phyloP scores from a whole-genome alignment of 2,888 invertebrate genomes.

The Brenthis hecate region DNA sequence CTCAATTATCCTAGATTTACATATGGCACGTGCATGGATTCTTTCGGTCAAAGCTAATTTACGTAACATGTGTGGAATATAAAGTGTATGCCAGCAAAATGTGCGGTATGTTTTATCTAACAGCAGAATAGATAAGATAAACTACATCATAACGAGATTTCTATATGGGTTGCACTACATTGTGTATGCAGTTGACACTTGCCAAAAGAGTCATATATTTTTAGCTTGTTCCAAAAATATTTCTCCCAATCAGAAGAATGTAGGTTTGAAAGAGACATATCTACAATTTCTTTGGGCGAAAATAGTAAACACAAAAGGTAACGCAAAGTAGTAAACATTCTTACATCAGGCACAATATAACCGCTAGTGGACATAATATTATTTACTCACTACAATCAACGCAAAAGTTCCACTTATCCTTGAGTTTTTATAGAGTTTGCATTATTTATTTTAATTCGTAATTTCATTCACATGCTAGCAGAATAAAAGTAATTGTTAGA shows the following conservation, averaged over 20 bases:
- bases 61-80: background rate
- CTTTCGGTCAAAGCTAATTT: background rate
- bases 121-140: conserved; percentile 12
- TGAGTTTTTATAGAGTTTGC: conserved; percentile 10
- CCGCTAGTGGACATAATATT: conserved; percentile 4
- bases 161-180: conserved; percentile 1
- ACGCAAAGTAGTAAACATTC: conserved; percentile 7
- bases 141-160: conserved; percentile 9
- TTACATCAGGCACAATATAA: conserved; percentile 1
- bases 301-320: too few species aligned
- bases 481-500: too few species aligned
- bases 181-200: background rate
- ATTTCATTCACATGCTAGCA: too few species aligned
- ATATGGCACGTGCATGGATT: background rate
- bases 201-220: background rate
- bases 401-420: conserved; percentile 11
- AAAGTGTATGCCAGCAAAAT: conserved; percentile 1
- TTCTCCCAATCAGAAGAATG: background rate
- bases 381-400: conserved; percentile 13
- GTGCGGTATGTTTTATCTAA: conserved; percentile 6
- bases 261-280: background rate
- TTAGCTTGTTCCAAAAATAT: background rate
- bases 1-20: too few species aligned
- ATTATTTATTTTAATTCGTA: background rate
- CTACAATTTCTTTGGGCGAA: too few species aligned